Percentiles rank a stretch among this genome's conserved stretches.
Conservation (phyloP, 2,888 invertebrate species). For the Orchesella flavescens region DNA sequence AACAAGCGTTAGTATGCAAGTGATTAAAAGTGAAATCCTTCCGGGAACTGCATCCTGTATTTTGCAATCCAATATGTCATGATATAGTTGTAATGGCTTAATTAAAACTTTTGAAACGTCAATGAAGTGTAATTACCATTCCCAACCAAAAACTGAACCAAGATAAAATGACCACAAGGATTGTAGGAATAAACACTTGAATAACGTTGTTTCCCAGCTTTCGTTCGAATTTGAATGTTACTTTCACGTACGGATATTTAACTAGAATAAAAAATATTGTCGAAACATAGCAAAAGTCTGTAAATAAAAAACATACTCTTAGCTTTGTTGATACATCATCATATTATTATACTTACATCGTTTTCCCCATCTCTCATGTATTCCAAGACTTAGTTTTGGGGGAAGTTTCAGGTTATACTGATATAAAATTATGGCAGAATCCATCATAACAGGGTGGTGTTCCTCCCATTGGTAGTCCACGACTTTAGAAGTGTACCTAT, state of each 20-base stretch:
- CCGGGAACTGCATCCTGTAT: constrained; percentile 85
- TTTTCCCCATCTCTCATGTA: constrained; percentile 53
- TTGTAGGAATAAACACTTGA: constrained; percentile 89
- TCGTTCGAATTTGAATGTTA: constrained; percentile 86
- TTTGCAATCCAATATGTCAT: background rate
- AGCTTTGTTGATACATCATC: too few species aligned
- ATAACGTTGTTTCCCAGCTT: constrained; percentile 89
- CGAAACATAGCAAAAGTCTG: too few species aligned
- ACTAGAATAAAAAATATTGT: constrained; percentile 1
- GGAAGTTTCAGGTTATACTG: constrained; percentile 60
- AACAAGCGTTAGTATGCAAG: constrained; percentile 87
- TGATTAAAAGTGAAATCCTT: constrained; percentile 85
- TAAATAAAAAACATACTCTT: too few species aligned
- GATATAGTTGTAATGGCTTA: background rate
- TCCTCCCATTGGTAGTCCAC: constrained; percentile 46
- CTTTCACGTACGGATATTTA: constrained; percentile 82
- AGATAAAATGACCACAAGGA: constrained; percentile 86
- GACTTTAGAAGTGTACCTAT: background rate
- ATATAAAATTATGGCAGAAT: constrained; percentile 40
- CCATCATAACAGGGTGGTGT: background rate
- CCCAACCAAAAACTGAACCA: constrained; percentile 93
- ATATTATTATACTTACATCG: constrained; percentile 45
- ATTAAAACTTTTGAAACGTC: background rate
- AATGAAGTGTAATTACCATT: constrained; percentile 73
- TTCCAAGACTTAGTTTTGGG: constrained; percentile 12